These are phyloP conservation scores for Sander vitreus DNA, from an alignment of 2,113 vertebrate genomes.

Conservation along the genomic window DNA sequence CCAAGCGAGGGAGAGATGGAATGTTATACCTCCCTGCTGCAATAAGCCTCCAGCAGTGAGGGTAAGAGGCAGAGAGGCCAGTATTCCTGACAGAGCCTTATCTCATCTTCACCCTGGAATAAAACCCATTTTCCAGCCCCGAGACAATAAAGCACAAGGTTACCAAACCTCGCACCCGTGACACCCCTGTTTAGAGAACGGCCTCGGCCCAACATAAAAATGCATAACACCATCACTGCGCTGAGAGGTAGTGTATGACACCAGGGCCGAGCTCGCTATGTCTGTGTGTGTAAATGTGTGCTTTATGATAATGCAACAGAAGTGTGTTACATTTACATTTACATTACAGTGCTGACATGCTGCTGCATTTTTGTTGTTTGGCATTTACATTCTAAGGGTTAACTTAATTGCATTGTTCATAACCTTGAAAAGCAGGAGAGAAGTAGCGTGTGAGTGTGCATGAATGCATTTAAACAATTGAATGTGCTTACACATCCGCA, in stretches of 20 bases:
- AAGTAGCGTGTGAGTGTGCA: neutral
- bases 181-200: slow-evolving; percentile 81
- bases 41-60: slow-evolving; percentile 79
- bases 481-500: neutral
- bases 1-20: slow-evolving; percentile 57
- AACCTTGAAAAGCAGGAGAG: slow-evolving; percentile 34
- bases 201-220: slow-evolving; percentile 77
- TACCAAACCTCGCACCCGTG: slow-evolving; percentile 78
- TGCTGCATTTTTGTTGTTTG: slow-evolving; percentile 10
- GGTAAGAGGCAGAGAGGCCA: slow-evolving; percentile 72
- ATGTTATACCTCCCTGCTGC: slow-evolving; percentile 71
- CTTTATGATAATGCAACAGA: slow-evolving; percentile 46
- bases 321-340: slow-evolving; percentile 40
- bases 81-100: slow-evolving; percentile 81
- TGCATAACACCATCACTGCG: slow-evolving; percentile 69
- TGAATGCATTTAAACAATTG: slow-evolving; percentile 32
- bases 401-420: slow-evolving; percentile 31
- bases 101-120: slow-evolving; percentile 83
- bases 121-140: slow-evolving; percentile 83
- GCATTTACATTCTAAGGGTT: slow-evolving; percentile 3
- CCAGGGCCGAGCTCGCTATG: slow-evolving; percentile 29
- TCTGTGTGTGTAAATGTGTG: slow-evolving; percentile 25
- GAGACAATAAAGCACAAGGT: slow-evolving; percentile 84
- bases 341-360: neutral
- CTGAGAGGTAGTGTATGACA: slow-evolving; percentile 55